phyloP scores from a whole-genome alignment of 2,113 vertebrate genomes.

The Coreoperca whiteheadi region DNA sequence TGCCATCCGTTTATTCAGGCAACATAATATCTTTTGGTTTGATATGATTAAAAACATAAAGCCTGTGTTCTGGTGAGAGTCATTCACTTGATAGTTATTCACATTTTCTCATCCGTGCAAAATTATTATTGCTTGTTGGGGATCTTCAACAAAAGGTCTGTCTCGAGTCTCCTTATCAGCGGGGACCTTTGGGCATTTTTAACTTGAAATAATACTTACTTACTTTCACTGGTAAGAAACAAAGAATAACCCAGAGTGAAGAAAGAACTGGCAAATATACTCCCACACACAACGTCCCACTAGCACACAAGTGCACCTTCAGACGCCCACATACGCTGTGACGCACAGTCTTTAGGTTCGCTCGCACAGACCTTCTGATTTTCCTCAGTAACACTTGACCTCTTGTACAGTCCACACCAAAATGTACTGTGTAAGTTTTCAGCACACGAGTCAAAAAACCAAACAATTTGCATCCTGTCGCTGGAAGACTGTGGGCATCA shows the following conservation, averaged over 20 bases:
- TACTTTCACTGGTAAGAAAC: conserved; percentile 17
- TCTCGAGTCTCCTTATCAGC: conserved; percentile 7
- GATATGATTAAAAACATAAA: conserved; percentile 34
- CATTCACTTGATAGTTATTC: conserved; percentile 26
- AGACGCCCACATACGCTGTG: conserved; percentile 18
- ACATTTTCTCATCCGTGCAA: conserved; percentile 23
- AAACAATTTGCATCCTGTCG: conserved; percentile 10
- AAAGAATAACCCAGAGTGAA: conserved; percentile 13
- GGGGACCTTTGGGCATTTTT: conserved; percentile 23
- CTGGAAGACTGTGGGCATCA: conserved; percentile 6
- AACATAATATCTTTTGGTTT: conserved; percentile 37
- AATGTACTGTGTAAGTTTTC: conserved; percentile 2
- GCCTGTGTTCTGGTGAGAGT: conserved; percentile 15
- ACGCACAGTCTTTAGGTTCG: conserved; percentile 17
- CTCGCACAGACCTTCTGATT: conserved; percentile 18
- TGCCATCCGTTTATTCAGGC: conserved; percentile 35
- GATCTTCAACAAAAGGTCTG: conserved; percentile 3
- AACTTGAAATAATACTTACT: neutral
- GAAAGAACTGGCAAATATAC: conserved; percentile 11
- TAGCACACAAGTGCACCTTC: conserved; percentile 41
- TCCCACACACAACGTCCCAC: conserved; percentile 43
- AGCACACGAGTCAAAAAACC: conserved; percentile 1
- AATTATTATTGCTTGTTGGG: neutral
- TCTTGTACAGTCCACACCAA: neutral
- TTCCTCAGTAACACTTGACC: conserved; percentile 44